These are phyloP conservation scores for Pteruthius melanotis DNA, from an alignment of 2,113 vertebrate genomes.

Conservation along the genomic window DNA sequence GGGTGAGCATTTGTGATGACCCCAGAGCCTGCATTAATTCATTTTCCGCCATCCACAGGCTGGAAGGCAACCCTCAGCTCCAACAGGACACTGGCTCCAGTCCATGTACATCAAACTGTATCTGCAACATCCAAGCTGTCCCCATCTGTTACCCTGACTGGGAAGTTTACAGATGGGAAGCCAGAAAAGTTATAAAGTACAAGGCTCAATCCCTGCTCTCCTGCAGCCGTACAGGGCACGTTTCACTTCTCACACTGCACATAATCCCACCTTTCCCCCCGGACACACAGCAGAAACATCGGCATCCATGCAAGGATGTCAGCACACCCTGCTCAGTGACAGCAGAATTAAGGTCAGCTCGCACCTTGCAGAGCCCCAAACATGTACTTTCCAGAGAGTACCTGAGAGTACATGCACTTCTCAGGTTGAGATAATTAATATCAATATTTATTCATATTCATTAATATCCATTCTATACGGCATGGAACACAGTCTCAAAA, in stretches of 20 bases:
- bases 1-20: not conserved
- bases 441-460: not conserved
- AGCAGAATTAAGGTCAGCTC: not conserved
- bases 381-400: too few species aligned
- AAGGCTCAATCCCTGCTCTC: not conserved
- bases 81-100: not conserved
- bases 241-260: not conserved
- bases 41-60: not conserved
- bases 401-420: too few species aligned
- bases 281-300: not conserved
- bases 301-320: not conserved
- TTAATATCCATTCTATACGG: not conserved
- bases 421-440: not conserved
- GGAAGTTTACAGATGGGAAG: conserved; percentile 20
- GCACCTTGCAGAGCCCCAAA: not conserved
- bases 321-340: not conserved
- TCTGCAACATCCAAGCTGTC: conserved; percentile 17
- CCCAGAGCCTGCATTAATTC: conserved; percentile 27
- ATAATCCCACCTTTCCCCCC: not conserved
- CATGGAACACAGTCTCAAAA: accelerated
- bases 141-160: conserved; percentile 30
- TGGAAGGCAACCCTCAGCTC: conserved; percentile 8
- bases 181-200: not conserved
- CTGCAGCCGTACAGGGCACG: not conserved
- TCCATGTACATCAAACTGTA: not conserved